Conservation (phyloP, 2,113 vertebrate genomes). For the Bubo bubo region DNA sequence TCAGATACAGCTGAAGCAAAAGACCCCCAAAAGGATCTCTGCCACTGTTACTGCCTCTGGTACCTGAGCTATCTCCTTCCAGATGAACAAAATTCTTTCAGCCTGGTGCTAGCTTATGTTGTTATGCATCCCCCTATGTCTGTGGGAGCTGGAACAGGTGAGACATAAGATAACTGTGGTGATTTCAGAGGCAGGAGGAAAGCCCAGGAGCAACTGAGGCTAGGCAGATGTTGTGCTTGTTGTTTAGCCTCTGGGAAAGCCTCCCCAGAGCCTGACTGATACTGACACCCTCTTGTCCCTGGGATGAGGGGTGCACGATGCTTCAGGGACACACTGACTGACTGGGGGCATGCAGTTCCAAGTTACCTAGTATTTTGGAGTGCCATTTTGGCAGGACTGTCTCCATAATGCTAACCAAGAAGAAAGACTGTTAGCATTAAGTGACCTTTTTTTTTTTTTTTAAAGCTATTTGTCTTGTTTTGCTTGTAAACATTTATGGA, state of each 20-base stretch:
- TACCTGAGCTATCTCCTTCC: neutral
- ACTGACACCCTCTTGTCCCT: neutral
- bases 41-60: neutral
- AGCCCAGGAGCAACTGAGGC: neutral
- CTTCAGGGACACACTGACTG: neutral
- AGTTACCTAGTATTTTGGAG: neutral
- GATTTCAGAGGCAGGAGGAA: neutral
- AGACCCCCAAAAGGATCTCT: neutral
- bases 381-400: neutral
- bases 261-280: neutral
- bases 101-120: neutral
- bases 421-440: neutral
- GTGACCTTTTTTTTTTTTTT: neutral
- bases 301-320: neutral
- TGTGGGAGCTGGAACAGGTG: neutral
- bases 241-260: neutral
- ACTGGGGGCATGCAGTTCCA: neutral
- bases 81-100: neutral
- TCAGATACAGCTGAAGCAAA: neutral
- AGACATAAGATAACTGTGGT: neutral
- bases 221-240: neutral
- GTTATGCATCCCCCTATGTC: fast-evolving
- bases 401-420: neutral
- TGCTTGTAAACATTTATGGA: neutral
- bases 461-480: neutral